Evolutionary conservation across 2,113 vertebrate genomes (phyloP).

Genomic region (Scomber scombrus): DNA sequence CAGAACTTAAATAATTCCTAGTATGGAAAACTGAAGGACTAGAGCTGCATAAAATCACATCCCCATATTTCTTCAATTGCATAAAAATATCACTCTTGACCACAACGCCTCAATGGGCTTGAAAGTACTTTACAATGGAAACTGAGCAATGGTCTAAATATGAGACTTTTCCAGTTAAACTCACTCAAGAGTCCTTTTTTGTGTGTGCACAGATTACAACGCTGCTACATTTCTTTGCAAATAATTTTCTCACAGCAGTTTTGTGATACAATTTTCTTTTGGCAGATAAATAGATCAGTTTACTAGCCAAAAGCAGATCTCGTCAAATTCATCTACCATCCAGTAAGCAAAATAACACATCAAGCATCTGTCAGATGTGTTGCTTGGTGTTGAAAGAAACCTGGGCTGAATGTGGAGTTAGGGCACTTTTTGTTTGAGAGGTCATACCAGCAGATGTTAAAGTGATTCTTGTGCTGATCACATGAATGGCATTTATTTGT

Average conservation of each 20-base stretch:
- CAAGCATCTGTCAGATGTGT: conserved; percentile 26
- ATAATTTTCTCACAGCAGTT: conserved; percentile 1
- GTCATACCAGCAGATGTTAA: conserved; percentile 40
- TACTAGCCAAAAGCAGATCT: conserved; percentile 10
- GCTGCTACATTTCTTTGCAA: neutral
- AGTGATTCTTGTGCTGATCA: conserved; percentile 30
- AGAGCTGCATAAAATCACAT: conserved; percentile 49
- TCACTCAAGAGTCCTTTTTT: neutral
- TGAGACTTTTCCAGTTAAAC: conserved; percentile 53
- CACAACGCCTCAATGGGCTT: conserved; percentile 54
- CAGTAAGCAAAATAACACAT: conserved; percentile 5
- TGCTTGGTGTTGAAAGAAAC: conserved; percentile 31
- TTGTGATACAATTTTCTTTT: conserved; percentile 4
- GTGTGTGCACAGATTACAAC: conserved; percentile 2
- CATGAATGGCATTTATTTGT: conserved; percentile 44
- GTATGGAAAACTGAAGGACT: conserved; percentile 54
- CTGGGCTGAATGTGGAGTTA: conserved; percentile 12
- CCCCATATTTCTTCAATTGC: conserved; percentile 49
- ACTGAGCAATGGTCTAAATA: conserved; percentile 43
- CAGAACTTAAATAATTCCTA: conserved; percentile 55
- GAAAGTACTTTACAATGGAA: conserved; percentile 65
- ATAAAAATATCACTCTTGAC: conserved; percentile 64
- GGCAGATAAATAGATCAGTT: neutral
- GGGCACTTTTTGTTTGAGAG: conserved; percentile 17
- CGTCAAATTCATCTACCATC: neutral